Conservation (phyloP, 1,140 invertebrate species). For the Platyura marginata region DNA sequence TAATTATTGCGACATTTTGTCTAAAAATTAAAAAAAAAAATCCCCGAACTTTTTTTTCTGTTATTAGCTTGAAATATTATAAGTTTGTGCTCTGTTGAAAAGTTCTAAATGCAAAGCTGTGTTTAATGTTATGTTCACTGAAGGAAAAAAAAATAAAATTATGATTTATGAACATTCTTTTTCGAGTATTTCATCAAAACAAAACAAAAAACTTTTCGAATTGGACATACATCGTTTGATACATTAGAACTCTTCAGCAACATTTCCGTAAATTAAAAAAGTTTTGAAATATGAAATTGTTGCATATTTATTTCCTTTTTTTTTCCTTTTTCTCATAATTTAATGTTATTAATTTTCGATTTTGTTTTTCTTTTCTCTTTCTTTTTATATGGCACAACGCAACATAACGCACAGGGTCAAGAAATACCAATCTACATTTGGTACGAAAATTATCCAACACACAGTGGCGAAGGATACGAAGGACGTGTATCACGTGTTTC, state of each 20-base stretch:
- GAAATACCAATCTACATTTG: conserved; percentile 92
- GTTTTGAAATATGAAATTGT: not conserved
- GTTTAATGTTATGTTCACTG: no score
- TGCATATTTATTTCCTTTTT: not conserved
- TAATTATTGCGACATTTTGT: no score
- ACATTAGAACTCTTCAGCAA: not conserved
- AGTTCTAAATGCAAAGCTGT: no score
- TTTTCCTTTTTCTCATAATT: not conserved
- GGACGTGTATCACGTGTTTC: conserved; percentile 74
- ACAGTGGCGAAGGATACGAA: conserved; percentile 81
- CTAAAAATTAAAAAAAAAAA: no score
- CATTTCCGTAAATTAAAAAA: not conserved
- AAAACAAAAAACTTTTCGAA: not conserved
- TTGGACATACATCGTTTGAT: not conserved
- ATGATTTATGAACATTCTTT: no score
- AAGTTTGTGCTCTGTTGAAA: no score
- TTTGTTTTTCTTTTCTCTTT: not conserved
- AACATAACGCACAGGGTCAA: conserved; percentile 48
- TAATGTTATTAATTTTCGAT: not conserved
- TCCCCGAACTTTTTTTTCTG: no score
- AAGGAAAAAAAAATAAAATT: not conserved
- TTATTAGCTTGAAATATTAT: no score
- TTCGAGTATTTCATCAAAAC: not conserved
- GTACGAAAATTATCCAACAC: conserved; percentile 92
- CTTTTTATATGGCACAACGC: not conserved